phyloP scores from a whole-genome alignment of 2,797 vertebrate genomes.

The Hydrophis major region DNA sequence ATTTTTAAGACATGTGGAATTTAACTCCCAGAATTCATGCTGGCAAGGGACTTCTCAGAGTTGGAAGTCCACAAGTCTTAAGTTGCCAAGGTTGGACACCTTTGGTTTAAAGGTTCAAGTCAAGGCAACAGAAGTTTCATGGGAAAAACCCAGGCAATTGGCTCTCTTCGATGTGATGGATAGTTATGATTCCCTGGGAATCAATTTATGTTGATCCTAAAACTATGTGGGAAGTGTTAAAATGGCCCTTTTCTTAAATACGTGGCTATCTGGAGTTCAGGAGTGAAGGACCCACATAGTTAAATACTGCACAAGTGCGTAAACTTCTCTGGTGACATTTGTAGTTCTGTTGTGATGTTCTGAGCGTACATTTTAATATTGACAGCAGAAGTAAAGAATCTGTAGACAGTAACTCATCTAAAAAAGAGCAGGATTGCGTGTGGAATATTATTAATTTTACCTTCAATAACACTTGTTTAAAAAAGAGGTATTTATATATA shows the following conservation, averaged over 20 bases:
- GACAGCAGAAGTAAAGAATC: background rate
- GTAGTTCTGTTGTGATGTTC: background rate
- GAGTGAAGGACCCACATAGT: conserved; percentile 29
- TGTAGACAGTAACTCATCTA: conserved; percentile 14
- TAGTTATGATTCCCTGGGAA: background rate
- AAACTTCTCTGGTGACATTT: conserved; percentile 39
- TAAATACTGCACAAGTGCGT: conserved; percentile 32
- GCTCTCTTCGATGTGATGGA: background rate
- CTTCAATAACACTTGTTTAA: conserved; percentile 18
- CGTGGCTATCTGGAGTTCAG: conserved; percentile 36
- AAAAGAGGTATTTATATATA: conserved; percentile 22
- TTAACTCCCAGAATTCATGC: background rate
- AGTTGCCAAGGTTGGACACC: background rate
- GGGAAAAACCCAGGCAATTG: background rate
- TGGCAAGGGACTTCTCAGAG: background rate
- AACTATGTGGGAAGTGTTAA: background rate
- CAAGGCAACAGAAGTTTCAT: background rate
- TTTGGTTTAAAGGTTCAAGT: background rate
- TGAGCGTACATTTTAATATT: background rate
- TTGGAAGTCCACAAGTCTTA: background rate
- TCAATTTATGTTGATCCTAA: background rate
- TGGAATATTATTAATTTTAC: conserved; percentile 14
- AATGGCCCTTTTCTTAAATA: conserved; percentile 33
- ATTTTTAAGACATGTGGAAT: background rate
- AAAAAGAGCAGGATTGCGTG: conserved; percentile 20